These are phyloP conservation scores for Botia almorhae DNA, from an alignment of 2,797 vertebrate species.

Conservation along the genomic window DNA sequence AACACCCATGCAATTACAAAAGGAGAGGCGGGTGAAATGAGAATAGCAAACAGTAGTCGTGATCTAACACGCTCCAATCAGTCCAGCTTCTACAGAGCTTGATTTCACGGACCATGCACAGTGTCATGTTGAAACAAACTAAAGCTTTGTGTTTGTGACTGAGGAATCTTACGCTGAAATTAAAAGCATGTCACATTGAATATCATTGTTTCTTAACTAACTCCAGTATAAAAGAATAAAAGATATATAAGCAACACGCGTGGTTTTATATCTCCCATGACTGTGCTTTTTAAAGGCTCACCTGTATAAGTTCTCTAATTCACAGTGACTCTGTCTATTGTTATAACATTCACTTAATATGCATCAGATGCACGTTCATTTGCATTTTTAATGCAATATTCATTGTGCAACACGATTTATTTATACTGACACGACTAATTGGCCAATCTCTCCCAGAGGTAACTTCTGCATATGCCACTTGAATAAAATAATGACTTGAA, in stretches of 20 bases:
- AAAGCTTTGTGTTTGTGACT: neutral
- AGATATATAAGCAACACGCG: neutral
- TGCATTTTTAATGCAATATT: slow-evolving; percentile 64
- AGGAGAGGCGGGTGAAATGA: slow-evolving; percentile 38
- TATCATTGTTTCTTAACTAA: neutral
- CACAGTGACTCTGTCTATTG: slow-evolving; percentile 21
- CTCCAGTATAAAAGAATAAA: neutral
- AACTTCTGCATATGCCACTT: slow-evolving; percentile 53
- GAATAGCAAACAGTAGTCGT: slow-evolving; percentile 30
- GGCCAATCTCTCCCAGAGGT: slow-evolving; percentile 58
- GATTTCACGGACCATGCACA: slow-evolving; percentile 20
- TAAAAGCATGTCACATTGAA: neutral
- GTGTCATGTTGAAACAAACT: neutral
- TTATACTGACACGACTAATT: slow-evolving; percentile 62
- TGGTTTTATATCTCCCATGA: neutral
- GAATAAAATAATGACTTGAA: slow-evolving; percentile 53
- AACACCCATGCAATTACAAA: slow-evolving; percentile 49
- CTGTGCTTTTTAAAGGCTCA: neutral
- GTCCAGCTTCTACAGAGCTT: neutral
- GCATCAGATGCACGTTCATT: slow-evolving; percentile 54
- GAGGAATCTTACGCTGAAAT: neutral
- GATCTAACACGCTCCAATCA: slow-evolving; percentile 16
- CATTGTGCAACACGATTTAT: slow-evolving; percentile 58
- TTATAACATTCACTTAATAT: slow-evolving; percentile 55
- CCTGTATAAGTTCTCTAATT: neutral